phyloP scores from a whole-genome alignment of 2,888 invertebrate genomes.

The Eumerus sabulonum region DNA sequence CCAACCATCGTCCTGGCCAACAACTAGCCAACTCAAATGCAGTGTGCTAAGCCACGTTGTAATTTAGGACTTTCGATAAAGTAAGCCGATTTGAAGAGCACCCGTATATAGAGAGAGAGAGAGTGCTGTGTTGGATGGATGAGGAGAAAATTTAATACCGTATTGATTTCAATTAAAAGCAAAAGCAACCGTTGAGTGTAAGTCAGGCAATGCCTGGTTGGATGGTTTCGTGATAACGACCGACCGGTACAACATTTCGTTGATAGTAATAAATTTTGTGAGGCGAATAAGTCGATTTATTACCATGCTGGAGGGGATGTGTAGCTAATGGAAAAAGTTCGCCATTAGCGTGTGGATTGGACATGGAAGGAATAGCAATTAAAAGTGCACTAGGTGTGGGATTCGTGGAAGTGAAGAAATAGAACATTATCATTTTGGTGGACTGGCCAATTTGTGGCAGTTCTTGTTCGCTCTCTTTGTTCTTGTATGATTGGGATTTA shows the following conservation, averaged over 20 bases:
- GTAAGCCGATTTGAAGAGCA: constrained; percentile 52
- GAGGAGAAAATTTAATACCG: constrained; percentile 56
- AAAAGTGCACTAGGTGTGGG: constrained; percentile 26
- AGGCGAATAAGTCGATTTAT: constrained; percentile 61
- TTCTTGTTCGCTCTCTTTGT: no score
- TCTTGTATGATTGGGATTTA: no score
- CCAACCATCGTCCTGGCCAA: neutral
- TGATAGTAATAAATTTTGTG: constrained; percentile 56
- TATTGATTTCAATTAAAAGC: constrained; percentile 65
- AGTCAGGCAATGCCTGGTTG: neutral
- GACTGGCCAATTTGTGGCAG: no score
- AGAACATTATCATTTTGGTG: no score
- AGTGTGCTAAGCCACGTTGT: constrained; percentile 51
- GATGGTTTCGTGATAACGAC: constrained; percentile 37
- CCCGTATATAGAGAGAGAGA: no score
- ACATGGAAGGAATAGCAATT: constrained; percentile 51
- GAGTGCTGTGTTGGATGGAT: neutral
- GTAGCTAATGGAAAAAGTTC: constrained; percentile 62
- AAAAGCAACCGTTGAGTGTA: constrained; percentile 20
- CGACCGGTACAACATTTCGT: constrained; percentile 1
- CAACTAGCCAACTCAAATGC: constrained; percentile 9
- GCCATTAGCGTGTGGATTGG: constrained; percentile 21
- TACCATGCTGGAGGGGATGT: constrained; percentile 38
- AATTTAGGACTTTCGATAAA: constrained; percentile 61
- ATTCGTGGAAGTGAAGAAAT: no score